Base-by-base conservation (phyloP, 2,797 vertebrate species). In the Falco peregrinus region DNA sequence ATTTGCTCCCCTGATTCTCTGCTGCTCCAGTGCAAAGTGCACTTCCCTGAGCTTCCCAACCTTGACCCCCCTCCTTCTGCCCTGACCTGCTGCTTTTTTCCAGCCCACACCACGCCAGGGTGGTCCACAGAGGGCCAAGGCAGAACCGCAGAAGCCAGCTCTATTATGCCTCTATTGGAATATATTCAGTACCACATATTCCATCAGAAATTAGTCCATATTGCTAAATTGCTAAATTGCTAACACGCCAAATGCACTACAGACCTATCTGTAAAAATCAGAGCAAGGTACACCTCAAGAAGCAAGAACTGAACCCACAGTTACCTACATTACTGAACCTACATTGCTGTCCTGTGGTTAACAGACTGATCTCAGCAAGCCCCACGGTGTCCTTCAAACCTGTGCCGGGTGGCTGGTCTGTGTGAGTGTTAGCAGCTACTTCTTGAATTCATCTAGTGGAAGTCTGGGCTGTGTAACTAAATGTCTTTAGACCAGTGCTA, bases 91-190 rank as follows among this genome's bases (percentile, higher is more conserved):
- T 74, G 80, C 14, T 26, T 67, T 90, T 67, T 77, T 26, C 53
- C 77, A 86, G 37, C 41, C n/a, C 65, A 51, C 33, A 29, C 54
- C 21, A 13, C 17, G 39, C 26, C 68, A 76, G 71, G n/a, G 28
- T 41, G 28, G 31, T 20, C n/a, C 51, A 31, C 39, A 71, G 21
- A n/a, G 5, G 6, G 24, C 24, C 53, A 28, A 3, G 17, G 47
- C 48, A n/a, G 65, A 74, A 39, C 19, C 31, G 48, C 77, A 68
- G 37, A 67, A 60, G 48, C 8, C 59, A 65, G 16, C 9, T 77
- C 56, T 1, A 0, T n/a, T 54, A 16, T 16, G 74, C 8, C 33
- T 71, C 28, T 56, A 0, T 13, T 41, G 80, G 41, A 57, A 87
- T 11, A 26, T 4, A 33, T 13, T 75, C 61, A 35, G 37, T 56